These are phyloP conservation scores for Platycercus adscitus DNA, from an alignment of 2,113 vertebrate species.

Conservation along the genomic window DNA sequence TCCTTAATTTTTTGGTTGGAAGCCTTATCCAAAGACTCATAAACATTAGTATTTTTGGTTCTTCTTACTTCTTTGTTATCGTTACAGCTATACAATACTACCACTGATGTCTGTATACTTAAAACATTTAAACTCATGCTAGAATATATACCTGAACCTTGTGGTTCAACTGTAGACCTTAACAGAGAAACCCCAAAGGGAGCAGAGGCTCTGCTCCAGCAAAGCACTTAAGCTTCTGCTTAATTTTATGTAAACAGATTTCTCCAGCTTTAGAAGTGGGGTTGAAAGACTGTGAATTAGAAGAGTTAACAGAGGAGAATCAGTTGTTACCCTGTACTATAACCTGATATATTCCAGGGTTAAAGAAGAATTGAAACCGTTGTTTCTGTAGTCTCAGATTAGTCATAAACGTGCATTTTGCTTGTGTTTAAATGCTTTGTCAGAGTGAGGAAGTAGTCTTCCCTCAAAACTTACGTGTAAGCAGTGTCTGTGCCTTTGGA, in stretches of 20 bases:
- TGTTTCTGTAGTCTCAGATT: background rate
- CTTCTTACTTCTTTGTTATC: background rate
- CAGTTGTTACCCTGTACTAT: background rate
- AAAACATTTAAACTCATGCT: background rate
- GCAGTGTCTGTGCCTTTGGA: background rate
- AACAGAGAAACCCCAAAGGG: background rate
- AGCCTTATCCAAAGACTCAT: background rate
- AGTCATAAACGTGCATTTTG: constrained; percentile 13
- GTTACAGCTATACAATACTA: background rate
- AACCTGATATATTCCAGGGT: background rate
- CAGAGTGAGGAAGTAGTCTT: background rate
- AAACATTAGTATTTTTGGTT: background rate
- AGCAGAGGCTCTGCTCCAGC: background rate
- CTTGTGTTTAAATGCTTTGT: background rate
- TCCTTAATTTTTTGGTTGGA: background rate
- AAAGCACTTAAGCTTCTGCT: background rate
- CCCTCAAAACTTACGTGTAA: background rate
- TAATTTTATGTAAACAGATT: background rate
- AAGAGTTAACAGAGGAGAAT: background rate
- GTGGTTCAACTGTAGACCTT: background rate
- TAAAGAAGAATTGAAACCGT: background rate
- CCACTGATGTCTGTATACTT: background rate
- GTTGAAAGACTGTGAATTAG: background rate
- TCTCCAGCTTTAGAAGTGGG: background rate
- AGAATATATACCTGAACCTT: background rate